These are phyloP conservation scores for Ancistrus triradiatus DNA, from an alignment of 2,113 vertebrate species.

Conservation along the genomic window DNA sequence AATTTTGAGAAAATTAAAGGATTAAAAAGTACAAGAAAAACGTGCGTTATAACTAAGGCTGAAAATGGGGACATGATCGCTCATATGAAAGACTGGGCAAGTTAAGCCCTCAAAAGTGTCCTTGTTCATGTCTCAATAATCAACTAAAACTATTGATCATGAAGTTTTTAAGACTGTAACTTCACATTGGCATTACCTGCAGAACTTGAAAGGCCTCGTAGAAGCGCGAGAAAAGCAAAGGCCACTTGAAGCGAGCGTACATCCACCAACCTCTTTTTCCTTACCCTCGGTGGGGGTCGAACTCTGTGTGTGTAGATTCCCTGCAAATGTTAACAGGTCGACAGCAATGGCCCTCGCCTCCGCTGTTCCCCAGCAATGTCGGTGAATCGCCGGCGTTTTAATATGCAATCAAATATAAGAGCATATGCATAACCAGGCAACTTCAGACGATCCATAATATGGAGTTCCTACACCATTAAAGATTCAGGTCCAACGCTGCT, in stretches of 20 bases:
- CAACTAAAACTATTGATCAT: too few relatives aligned
- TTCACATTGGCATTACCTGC: too few relatives aligned
- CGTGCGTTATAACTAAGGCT: too few relatives aligned
- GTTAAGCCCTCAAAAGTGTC: too few relatives aligned
- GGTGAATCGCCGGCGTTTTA: conserved; percentile 3
- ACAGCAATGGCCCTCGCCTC: conserved; percentile 5
- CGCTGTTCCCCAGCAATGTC: not conserved
- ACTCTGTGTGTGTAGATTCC: conserved; percentile 90
- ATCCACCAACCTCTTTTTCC: conserved; percentile 94
- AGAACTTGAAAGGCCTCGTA: conserved; percentile 97
- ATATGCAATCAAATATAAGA: conserved; percentile 22
- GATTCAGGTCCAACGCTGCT: conserved; percentile 34
- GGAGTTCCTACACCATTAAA: conserved; percentile 23
- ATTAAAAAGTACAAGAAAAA: too few relatives aligned
- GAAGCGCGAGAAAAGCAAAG: conserved; percentile 95
- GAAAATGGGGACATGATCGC: too few relatives aligned
- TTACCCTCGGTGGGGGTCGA: conserved; percentile 91
- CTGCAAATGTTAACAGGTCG: conserved; percentile 55
- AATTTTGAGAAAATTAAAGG: too few relatives aligned
- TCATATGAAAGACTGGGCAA: too few relatives aligned
- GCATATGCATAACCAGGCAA: conserved; percentile 12
- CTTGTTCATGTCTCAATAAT: too few relatives aligned
- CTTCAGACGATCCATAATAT: conserved; percentile 32
- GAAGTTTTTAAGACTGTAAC: too few relatives aligned
- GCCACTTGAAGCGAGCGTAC: conserved; percentile 97